These are phyloP conservation scores for Myotis brandtii DNA, from an alignment of 2,113 vertebrate genomes.

Conservation along the genomic window DNA sequence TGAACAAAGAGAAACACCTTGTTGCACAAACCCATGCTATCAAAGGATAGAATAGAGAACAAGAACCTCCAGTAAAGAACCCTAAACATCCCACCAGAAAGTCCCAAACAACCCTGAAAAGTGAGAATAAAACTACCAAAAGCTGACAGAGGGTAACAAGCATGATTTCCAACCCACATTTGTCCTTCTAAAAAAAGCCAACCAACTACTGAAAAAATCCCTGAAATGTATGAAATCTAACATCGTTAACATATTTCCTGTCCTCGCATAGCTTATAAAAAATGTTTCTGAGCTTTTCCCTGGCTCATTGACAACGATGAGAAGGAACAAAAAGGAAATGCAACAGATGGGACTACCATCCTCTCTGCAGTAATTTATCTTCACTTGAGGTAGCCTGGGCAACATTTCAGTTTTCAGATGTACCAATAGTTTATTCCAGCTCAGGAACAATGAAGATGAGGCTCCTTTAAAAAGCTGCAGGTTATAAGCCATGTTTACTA, in stretches of 20 bases:
- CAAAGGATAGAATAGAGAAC: conserved; percentile 62
- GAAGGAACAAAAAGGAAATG: conserved; percentile 83
- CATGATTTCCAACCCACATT: conserved; percentile 81
- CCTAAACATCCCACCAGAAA: conserved; percentile 82
- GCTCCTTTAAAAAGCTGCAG: conserved; percentile 79
- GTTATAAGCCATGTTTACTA: conserved; percentile 81
- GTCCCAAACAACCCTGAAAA: conserved; percentile 83
- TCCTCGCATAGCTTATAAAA: conserved; percentile 82
- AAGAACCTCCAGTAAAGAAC: conserved; percentile 74
- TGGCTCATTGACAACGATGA: conserved; percentile 80
- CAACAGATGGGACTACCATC: conserved; percentile 86
- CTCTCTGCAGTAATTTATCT: conserved; percentile 78
- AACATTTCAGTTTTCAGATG: conserved; percentile 78
- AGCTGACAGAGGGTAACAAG: conserved; percentile 81
- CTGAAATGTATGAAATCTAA: conserved; percentile 81
- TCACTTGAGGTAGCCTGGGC: conserved; percentile 76
- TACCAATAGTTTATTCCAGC: conserved; percentile 73
- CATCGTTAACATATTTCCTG: conserved; percentile 83
- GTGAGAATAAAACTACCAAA: conserved; percentile 81
- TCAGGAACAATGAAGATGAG: conserved; percentile 78
- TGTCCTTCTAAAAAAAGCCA: conserved; percentile 82
- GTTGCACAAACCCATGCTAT: conserved; percentile 34
- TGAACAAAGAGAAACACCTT: conserved; percentile 46
- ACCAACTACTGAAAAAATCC: conserved; percentile 76
- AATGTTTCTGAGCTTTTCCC: conserved; percentile 80